A percentile compares a stretch with the other conserved stretches of the same genome.
These are phyloP conservation scores for Meiosimyza platycephala DNA, from an alignment of 2,888 invertebrate species.

Conservation along the genomic window DNA sequence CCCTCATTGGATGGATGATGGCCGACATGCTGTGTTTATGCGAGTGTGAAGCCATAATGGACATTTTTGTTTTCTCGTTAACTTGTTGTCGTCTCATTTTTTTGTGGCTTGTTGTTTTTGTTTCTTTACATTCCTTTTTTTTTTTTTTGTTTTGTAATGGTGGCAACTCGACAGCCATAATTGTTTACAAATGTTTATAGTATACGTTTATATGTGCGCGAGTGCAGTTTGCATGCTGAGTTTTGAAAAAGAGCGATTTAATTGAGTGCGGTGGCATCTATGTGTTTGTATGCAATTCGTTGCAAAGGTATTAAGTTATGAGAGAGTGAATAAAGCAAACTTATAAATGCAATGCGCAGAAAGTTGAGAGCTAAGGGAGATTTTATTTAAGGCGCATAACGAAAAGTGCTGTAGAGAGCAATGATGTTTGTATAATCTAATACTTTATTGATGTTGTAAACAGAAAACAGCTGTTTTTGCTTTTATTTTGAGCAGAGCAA, in stretches of 20 bases:
- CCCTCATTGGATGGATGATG: constrained; percentile 58
- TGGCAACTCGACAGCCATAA: constrained; percentile 56
- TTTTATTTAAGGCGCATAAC: too few species aligned
- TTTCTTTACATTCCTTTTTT: neutral
- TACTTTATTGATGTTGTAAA: constrained; percentile 50
- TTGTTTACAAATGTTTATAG: constrained; percentile 54
- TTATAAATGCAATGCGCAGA: neutral
- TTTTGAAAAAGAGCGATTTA: too few species aligned
- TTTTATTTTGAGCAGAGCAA: neutral
- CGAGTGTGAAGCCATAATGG: constrained; percentile 56
- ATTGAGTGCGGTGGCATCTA: too few species aligned
- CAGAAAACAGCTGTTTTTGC: constrained; percentile 53
- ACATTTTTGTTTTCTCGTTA: constrained; percentile 47
- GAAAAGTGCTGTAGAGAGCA: too few species aligned
- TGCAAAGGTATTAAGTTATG: too few species aligned
- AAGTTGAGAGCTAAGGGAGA: too few species aligned
- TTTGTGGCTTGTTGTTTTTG: constrained; percentile 9
- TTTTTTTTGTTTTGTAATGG: constrained; percentile 16
- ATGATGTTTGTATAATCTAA: too few species aligned
- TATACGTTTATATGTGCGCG: neutral
- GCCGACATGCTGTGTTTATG: constrained; percentile 39
- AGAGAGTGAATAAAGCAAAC: neutral
- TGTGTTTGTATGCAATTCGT: too few species aligned
- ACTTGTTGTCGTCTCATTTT: constrained; percentile 16
- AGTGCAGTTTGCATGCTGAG: neutral